Evolutionary conservation across 2,888 invertebrate species (phyloP).

Genomic region (Drosophila demipolita): DNA sequence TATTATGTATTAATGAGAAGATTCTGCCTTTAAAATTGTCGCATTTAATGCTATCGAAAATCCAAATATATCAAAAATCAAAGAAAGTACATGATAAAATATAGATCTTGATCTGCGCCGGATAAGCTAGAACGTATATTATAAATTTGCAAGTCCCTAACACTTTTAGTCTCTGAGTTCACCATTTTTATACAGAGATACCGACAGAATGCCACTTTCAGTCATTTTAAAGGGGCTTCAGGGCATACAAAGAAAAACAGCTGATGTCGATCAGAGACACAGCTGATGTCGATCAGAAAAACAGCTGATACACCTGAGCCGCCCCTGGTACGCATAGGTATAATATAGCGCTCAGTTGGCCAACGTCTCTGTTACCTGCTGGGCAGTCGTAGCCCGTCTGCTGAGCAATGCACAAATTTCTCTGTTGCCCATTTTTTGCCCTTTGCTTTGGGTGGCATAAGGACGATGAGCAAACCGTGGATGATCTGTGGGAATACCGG

Average conservation of each 20-base stretch:
- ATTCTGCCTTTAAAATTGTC: no score
- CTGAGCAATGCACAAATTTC: conserved; percentile 50
- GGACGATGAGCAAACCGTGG: conserved; percentile 51
- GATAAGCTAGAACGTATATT: no score
- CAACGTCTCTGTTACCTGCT: not conserved
- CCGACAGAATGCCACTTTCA: no score
- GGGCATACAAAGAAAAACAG: not conserved
- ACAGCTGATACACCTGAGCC: conserved; percentile 44
- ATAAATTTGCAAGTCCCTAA: no score
- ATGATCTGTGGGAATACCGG: conserved; percentile 42
- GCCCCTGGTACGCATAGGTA: not conserved
- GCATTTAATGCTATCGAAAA: no score
- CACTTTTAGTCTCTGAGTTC: no score
- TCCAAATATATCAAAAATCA: no score
- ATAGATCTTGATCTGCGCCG: no score
- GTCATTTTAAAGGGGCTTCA: no score
- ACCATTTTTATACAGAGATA: no score
- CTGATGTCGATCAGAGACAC: not conserved
- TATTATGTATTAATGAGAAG: no score
- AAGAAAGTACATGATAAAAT: no score
- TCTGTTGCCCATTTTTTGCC: conserved; percentile 41
- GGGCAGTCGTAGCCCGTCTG: conserved; percentile 26
- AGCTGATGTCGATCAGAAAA: conserved; percentile 43
- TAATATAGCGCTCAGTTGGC: conserved; percentile 23
- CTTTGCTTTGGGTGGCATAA: conserved; percentile 38